Base-by-base conservation (phyloP, 2,113 vertebrate species). In the Actenoides hombroni region DNA sequence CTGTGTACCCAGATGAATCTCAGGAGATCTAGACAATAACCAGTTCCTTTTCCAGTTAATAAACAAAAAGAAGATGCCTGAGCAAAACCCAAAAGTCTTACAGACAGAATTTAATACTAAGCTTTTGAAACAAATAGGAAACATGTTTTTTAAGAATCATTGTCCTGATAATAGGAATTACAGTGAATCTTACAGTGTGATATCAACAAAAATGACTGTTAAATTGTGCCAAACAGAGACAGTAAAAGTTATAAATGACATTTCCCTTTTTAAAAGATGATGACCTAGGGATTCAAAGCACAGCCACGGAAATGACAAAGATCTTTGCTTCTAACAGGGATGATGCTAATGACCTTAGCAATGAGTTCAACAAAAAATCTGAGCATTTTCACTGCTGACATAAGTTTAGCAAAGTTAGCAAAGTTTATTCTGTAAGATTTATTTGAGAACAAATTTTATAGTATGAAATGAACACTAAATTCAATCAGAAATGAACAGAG, bases 81-180 rank as follows among this genome's bases (percentile, higher is more conserved):
- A 97, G 59, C 70, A 95, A 94, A 44, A 2, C 2, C 11, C 15
- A 56, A 11, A 56, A 44, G 31, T 26, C 16, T 57, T 15, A 33
- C 23, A 26, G 53, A 57, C 39, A 57, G 31, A 44, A 42, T 59
- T 97, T 90, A 94, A 90, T 94, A 96, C 26, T 5, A 19, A 90
- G 57, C 86, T 94, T 97, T 94, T 96, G 85, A 97, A 94, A 90
- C 60, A 94, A 97, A 91, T 53, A 94, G 76, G 88, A 81, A 94
- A 92, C 69, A n/a, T 80, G 81, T 74, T 91, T 96, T 42, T 97
- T 80, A 88, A 91, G 88, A 97, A 87, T 93, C 51, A 6, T 78
- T 10, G 1, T 88, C 40, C 53, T 94, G 53, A 91, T 93, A 88
- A 60, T 79, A 84, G 87, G 63, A 63, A 69, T 97, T 96, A 86